Evolutionary conservation across 2,888 invertebrate species (phyloP).

Genomic region (Heteromurus nitidus): DNA sequence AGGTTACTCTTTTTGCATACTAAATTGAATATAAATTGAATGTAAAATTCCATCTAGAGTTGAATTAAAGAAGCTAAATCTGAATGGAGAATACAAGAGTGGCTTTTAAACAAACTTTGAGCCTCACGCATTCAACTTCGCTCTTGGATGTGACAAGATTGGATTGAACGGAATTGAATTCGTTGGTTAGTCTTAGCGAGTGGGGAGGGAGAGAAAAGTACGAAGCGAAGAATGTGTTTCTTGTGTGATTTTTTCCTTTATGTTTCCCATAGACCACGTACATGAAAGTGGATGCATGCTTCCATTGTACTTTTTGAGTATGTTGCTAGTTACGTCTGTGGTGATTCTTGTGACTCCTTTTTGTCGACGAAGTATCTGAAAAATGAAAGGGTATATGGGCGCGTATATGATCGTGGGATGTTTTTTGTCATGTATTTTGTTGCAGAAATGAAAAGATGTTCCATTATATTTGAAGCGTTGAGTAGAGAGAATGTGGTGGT

Average conservation of each 20-base stretch:
- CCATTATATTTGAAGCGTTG: conserved; percentile 16
- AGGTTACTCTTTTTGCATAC: conserved; percentile 5
- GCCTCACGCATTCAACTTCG: conserved; percentile 8
- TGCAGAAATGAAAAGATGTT: conserved; percentile 17
- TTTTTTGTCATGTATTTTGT: conserved; percentile 22
- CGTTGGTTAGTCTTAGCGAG: conserved; percentile 37
- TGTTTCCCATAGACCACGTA: not conserved
- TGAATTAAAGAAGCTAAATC: conserved; percentile 41
- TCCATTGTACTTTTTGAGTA: not conserved
- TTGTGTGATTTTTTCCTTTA: conserved; percentile 24
- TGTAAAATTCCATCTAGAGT: conserved; percentile 42
- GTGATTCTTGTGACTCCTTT: not conserved
- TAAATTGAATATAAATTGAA: conserved; percentile 65
- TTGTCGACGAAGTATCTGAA: not conserved
- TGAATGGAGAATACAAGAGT: conserved; percentile 20
- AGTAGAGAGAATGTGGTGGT: conserved; percentile 9
- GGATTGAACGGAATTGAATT: conserved; percentile 58
- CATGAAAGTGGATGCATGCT: not conserved
- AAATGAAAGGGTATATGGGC: not conserved
- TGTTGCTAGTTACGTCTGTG: not conserved
- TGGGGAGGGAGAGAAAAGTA: conserved; percentile 30
- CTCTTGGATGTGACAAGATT: conserved; percentile 50
- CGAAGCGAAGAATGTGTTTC: conserved; percentile 20
- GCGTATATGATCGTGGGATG: not conserved
- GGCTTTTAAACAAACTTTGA: conserved; percentile 55